phyloP scores from a whole-genome alignment of 2,113 vertebrate species.

The Pollimyrus isidori region DNA sequence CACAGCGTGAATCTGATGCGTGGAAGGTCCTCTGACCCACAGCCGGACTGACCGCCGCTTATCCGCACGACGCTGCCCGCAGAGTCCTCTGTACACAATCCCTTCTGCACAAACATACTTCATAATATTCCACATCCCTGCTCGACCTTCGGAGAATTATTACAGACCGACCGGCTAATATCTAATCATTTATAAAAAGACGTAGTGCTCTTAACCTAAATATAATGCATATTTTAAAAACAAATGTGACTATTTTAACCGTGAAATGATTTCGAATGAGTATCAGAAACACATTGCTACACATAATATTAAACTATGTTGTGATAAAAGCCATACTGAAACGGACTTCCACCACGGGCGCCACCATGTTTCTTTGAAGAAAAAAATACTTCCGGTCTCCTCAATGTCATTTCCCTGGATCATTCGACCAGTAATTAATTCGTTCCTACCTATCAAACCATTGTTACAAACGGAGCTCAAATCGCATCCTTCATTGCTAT shows the following conservation, averaged over 20 bases:
- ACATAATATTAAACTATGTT: neutral
- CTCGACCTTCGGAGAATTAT: neutral
- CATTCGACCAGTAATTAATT: neutral
- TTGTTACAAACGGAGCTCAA: neutral
- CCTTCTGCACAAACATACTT: slow-evolving; percentile 4
- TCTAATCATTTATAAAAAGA: neutral
- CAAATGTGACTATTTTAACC: neutral
- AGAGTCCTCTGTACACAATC: neutral
- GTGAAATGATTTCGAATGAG: neutral
- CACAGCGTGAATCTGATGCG: neutral
- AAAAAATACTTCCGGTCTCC: neutral
- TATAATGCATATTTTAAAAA: neutral
- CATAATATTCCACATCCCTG: slow-evolving; percentile 27
- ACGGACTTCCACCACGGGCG: neutral
- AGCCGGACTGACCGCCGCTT: neutral
- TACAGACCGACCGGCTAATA: neutral
- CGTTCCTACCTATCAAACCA: neutral
- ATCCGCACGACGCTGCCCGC: neutral
- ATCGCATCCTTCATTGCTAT: neutral
- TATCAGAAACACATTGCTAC: neutral
- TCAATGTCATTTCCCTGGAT: neutral
- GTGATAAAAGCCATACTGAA: neutral
- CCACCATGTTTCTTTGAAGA: slow-evolving; percentile 1
- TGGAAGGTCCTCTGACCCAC: neutral
- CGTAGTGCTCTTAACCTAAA: neutral